A percentile compares a stretch with the other conserved stretches of the same genome.
Conservation (phyloP, 1,140 invertebrate species). For the Stenopsyche tienmushanensis region DNA sequence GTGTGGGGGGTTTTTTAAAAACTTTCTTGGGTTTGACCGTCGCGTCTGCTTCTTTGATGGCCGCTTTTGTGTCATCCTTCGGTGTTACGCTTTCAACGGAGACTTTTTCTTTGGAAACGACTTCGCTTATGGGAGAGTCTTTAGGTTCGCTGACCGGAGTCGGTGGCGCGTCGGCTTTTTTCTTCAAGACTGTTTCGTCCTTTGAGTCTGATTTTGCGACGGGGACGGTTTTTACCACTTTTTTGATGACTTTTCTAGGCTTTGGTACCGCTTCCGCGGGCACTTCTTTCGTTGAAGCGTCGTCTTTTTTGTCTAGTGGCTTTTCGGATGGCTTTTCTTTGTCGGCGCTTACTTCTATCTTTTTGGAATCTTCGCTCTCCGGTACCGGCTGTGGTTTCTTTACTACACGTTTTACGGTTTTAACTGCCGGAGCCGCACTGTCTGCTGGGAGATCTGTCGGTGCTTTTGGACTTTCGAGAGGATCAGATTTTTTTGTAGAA, state of each 20-base stretch:
- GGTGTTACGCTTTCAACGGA: background rate
- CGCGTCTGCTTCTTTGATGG: conserved; percentile 32
- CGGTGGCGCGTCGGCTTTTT: background rate
- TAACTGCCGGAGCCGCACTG: too few relatives aligned
- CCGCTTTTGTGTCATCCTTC: conserved; percentile 19
- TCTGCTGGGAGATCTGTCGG: too few relatives aligned
- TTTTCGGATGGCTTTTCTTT: conserved; percentile 31
- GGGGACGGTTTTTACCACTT: background rate
- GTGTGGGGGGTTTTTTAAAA: conserved; percentile 45
- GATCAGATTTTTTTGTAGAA: too few relatives aligned
- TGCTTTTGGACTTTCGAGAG: too few relatives aligned
- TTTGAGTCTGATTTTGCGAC: background rate
- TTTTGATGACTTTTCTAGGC: background rate
- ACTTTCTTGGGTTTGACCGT: conserved; percentile 47
- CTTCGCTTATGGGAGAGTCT: conserved; percentile 9
- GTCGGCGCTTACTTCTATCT: conserved; percentile 24
- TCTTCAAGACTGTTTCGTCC: too few relatives aligned
- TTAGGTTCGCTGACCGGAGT: conserved; percentile 5
- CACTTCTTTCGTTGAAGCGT: conserved; percentile 7
- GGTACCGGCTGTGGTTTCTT: background rate
- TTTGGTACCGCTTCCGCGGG: background rate
- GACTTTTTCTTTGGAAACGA: background rate
- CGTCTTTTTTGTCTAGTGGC: conserved; percentile 26
- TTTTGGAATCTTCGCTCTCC: background rate
- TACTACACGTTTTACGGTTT: conserved; percentile 29